phyloP scores from a whole-genome alignment of 2,113 vertebrate genomes.

The Machaerirhynchus nigripectus region DNA sequence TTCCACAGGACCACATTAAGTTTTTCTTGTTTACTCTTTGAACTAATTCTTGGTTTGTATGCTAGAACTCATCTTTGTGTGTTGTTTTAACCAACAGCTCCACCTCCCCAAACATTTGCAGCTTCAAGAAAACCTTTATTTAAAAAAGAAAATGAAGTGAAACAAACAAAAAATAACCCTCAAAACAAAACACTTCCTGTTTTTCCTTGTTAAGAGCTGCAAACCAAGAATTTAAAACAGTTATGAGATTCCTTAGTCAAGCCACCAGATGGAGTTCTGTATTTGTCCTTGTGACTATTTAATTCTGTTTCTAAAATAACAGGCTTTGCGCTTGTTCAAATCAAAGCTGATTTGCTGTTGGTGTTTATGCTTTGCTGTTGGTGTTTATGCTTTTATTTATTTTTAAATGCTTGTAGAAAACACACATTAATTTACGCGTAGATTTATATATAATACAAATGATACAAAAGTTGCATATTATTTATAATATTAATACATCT shows the following conservation, averaged over 20 bases:
- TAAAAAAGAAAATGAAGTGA: not conserved
- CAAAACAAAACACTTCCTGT: not conserved
- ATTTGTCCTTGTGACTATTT: not conserved
- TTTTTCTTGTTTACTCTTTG: not conserved
- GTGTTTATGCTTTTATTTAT: not conserved
- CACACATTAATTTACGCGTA: not conserved
- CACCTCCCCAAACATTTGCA: not conserved
- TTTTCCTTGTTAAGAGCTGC: not conserved
- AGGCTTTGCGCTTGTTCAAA: not conserved
- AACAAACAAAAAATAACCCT: not conserved
- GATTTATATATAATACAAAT: not conserved
- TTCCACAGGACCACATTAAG: too few species aligned
- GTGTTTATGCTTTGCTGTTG: not conserved
- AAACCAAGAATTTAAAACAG: not conserved
- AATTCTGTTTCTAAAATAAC: not conserved
- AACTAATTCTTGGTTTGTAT: not conserved
- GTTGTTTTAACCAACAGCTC: not conserved
- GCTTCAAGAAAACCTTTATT: not conserved
- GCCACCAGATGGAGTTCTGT: constrained; percentile 21
- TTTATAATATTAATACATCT: not conserved
- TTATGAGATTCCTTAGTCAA: not conserved
- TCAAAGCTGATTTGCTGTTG: not conserved
- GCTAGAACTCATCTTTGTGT: not conserved
- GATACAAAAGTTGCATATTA: not conserved
- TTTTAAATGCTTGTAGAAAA: not conserved